Conservation (phyloP, 2,888 invertebrate species). For the Oscheius sp. region DNA sequence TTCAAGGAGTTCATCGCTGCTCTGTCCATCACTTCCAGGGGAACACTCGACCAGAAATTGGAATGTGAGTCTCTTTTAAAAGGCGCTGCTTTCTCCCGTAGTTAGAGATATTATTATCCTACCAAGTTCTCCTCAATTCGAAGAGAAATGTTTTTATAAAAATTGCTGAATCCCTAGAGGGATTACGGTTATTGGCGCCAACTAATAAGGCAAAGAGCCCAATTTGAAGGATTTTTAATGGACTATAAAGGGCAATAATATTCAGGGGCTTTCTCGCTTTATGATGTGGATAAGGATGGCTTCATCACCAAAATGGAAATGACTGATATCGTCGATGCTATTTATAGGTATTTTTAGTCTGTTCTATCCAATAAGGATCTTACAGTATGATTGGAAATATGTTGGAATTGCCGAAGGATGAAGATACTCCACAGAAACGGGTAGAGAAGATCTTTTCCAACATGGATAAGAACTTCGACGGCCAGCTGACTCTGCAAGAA, state of each 20-base stretch:
- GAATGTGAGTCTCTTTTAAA: constrained; percentile 62
- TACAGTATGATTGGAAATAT: constrained; percentile 67
- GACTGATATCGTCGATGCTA: constrained; percentile 62
- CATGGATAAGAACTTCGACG: constrained; percentile 74
- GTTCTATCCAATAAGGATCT: constrained; percentile 5
- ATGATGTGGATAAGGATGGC: constrained; percentile 74
- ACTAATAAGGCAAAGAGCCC: too few relatives aligned
- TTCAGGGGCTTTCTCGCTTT: constrained; percentile 74
- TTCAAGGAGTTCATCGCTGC: constrained; percentile 70
- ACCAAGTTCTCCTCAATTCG: too few relatives aligned
- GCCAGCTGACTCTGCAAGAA: constrained; percentile 73
- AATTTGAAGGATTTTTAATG: neutral
- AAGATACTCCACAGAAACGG: constrained; percentile 73
- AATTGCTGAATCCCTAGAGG: too few relatives aligned
- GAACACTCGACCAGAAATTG: constrained; percentile 69
- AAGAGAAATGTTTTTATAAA: too few relatives aligned
- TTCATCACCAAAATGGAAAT: constrained; percentile 71
- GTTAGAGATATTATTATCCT: neutral
- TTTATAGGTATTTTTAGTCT: constrained; percentile 42
- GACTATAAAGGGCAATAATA: neutral
- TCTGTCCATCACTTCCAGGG: constrained; percentile 70
- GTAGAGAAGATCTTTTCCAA: constrained; percentile 73
- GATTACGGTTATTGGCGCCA: too few relatives aligned
- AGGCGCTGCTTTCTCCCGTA: neutral
- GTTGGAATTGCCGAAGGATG: constrained; percentile 73